Percentiles rank a stretch among this genome's conserved stretches.
These are phyloP conservation scores for Potorous gilbertii DNA, from an alignment of 2,797 vertebrate species.

Conservation along the genomic window DNA sequence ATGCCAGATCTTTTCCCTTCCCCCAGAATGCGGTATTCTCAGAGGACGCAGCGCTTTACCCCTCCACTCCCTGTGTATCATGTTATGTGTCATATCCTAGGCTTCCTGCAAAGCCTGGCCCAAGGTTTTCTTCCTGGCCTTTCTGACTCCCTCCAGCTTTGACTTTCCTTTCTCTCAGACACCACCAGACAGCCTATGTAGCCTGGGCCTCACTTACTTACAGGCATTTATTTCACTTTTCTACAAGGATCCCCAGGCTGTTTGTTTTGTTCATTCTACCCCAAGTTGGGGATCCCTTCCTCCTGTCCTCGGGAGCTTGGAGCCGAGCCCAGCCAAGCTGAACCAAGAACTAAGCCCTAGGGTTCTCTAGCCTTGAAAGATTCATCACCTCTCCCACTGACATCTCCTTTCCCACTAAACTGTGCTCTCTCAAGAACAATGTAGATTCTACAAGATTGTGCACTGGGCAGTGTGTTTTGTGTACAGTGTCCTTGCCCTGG, in stretches of 20 bases:
- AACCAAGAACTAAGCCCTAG: not conserved
- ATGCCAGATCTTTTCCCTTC: not conserved
- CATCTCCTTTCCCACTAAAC: not conserved
- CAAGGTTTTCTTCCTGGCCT: not conserved
- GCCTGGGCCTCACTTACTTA: not conserved
- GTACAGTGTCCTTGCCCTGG: not conserved
- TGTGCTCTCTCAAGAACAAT: not conserved
- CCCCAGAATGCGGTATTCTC: not conserved
- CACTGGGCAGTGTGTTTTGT: not conserved
- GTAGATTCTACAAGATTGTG: not conserved
- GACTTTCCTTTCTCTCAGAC: not conserved
- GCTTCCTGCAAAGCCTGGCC: not conserved
- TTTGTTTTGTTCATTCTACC: not conserved
- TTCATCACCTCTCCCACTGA: constrained; percentile 13
- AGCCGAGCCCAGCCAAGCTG: constrained; percentile 1
- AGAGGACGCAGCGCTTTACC: not conserved
- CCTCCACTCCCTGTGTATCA: not conserved
- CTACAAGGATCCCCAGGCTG: not conserved
- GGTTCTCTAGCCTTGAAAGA: constrained; percentile 12
- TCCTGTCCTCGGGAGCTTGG: not conserved
- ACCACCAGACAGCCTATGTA: not conserved
- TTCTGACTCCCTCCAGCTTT: not conserved
- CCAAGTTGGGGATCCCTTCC: not conserved
- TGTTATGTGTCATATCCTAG: not conserved
- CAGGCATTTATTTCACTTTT: not conserved